Evolutionary conservation across 1,140 invertebrate genomes (phyloP).

Genomic region (Cylas formicarius): DNA sequence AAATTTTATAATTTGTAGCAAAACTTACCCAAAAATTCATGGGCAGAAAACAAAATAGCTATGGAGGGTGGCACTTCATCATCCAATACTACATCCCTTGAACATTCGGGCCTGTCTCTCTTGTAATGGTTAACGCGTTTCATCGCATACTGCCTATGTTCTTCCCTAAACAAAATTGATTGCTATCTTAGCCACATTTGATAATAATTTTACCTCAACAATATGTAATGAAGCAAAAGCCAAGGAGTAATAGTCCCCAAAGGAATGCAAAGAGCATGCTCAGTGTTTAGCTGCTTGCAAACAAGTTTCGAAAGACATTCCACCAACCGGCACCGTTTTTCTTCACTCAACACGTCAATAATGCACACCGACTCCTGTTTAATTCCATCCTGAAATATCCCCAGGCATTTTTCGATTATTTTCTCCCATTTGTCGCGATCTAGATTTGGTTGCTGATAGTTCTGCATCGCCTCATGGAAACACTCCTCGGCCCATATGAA

Average conservation of each 20-base stretch:
- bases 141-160: slow-evolving; percentile 46
- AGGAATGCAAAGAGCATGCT: slow-evolving; percentile 57
- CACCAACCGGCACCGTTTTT: slow-evolving; percentile 56
- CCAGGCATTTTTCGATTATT: slow-evolving; percentile 59
- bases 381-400: slow-evolving; percentile 60
- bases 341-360: slow-evolving; percentile 48
- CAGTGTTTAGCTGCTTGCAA: slow-evolving; percentile 63
- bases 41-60: slow-evolving; percentile 71
- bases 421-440: slow-evolving; percentile 51
- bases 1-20: too few relatives aligned
- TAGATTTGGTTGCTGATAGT: slow-evolving; percentile 40
- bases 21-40: slow-evolving; percentile 73
- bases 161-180: slow-evolving; percentile 36
- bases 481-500: slow-evolving; percentile 69
- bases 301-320: slow-evolving; percentile 68
- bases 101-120: slow-evolving; percentile 25
- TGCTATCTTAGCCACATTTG: background rate
- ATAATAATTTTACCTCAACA: slow-evolving; percentile 51
- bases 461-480: slow-evolving; percentile 49
- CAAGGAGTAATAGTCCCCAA: slow-evolving; percentile 69
- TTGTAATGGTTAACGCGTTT: slow-evolving; percentile 35
- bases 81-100: too few relatives aligned
- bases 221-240: slow-evolving; percentile 73
- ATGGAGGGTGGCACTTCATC: slow-evolving; percentile 64
- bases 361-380: slow-evolving; percentile 50